Percentiles rank a stretch among this genome's conserved stretches.
phyloP scores from a whole-genome alignment of 2,888 invertebrate species.

The Cephalotes varians region DNA sequence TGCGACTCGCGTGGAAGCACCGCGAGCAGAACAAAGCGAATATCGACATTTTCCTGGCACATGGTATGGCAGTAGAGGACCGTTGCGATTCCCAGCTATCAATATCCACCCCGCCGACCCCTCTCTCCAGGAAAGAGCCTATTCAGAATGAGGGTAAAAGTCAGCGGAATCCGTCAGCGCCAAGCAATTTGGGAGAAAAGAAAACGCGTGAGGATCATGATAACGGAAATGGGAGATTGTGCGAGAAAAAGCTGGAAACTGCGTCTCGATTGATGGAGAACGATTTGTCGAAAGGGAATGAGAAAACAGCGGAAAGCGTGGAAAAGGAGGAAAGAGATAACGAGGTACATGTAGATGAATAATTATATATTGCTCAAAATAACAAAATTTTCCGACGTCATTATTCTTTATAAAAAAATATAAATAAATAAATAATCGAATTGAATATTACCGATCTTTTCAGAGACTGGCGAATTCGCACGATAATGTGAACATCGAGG shows the following conservation, averaged over 20 bases:
- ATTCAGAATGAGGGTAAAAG: neutral
- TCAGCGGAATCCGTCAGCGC: neutral
- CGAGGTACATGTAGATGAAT: neutral
- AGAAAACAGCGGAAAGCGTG: neutral
- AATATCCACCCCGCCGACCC: conserved; percentile 57
- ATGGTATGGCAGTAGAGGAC: conserved; percentile 85
- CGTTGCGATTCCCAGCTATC: conserved; percentile 81
- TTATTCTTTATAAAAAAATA: neutral
- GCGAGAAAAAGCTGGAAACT: neutral
- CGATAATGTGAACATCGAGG: neutral
- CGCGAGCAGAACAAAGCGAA: conserved; percentile 87
- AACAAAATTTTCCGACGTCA: neutral
- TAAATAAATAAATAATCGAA: neutral
- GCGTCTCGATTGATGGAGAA: neutral
- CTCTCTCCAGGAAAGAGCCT: conserved; percentile 33
- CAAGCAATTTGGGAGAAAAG: neutral
- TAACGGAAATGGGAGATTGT: neutral
- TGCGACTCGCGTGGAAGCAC: conserved; percentile 86
- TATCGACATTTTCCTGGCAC: conserved; percentile 88
- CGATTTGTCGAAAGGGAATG: neutral
- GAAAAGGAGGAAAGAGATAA: neutral
- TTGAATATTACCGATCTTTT: conserved; percentile 1
- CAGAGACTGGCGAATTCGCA: neutral
- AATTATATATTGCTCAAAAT: neutral
- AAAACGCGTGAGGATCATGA: neutral